Base-by-base conservation (phyloP, 2,113 vertebrate species). In the Heterotis niloticus region DNA sequence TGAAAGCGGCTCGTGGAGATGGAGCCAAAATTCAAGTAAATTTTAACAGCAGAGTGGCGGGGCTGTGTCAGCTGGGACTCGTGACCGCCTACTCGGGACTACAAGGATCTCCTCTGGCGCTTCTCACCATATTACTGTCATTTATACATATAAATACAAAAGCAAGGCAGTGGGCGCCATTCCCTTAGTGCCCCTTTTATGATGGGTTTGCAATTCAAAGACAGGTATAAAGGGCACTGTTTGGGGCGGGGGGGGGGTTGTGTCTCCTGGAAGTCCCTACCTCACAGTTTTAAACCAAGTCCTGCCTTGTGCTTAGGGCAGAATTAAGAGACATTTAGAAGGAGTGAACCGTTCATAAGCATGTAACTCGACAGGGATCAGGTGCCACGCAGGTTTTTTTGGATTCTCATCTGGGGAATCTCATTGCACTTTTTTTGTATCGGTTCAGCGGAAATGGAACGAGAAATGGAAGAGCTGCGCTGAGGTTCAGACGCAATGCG, bases 301-400 rank as follows among this genome's bases (percentile, higher is more conserved):
- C 34, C 10, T 70, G 68, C 34, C 44, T 69, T 69, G 67, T 9
- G 26, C 67, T 44, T 28, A 76, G 57, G 51, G 20, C 34, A 44
- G 7, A 44, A 44, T 44, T 44, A 4, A 44, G 34, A 44, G 34
- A 7, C 7, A 44, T 44, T 44, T 44, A 65, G 67, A 20, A 20
- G 34, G 65, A 60, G 59, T 60, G 10, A 52, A 28, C 54, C 56
- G 67, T 75, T 80, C 66, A 80, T 80, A 69, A 79, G 79, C 69
- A 78, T 83, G 68, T 72, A 82, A 64, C 57, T 67, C 26, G 34
- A 78, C 28, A 78, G 81, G 76, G 78, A 67, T 84, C 81, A 80
- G 12, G 64, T 29, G 16, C 80, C 65, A 68, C 52, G 4, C 64
- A 78, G 34, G 34, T 56, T 51, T 44, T 44, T 44, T 44, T 44